These are phyloP conservation scores for Hemichromis elongatus DNA, from an alignment of 2,113 vertebrate species.

Conservation along the genomic window DNA sequence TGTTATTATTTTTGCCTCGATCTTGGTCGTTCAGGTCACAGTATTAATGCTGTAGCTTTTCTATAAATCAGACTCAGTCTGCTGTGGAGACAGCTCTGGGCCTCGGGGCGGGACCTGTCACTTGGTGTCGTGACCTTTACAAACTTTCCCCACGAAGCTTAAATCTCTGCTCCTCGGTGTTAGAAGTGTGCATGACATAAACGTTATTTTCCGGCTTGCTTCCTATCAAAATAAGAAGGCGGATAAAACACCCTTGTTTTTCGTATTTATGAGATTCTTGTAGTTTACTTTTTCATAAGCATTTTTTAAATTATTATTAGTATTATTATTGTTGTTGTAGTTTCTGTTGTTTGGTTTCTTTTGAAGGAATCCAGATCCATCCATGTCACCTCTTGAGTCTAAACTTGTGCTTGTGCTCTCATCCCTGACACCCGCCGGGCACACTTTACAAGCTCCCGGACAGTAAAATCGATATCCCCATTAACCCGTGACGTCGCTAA, in stretches of 20 bases:
- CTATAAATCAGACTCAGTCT: conserved; percentile 65
- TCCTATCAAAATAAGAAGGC: background rate
- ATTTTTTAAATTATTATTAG: background rate
- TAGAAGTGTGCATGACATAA: background rate
- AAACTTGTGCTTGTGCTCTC: background rate
- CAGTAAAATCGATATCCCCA: conserved; percentile 62
- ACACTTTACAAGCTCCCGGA: conserved; percentile 10
- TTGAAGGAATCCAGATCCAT: background rate
- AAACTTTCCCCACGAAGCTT: conserved; percentile 61
- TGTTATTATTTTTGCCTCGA: background rate
- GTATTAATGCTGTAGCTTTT: background rate
- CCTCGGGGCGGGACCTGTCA: conserved; percentile 71
- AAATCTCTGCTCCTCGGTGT: conserved; percentile 18
- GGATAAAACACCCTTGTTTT: background rate
- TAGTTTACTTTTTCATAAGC: background rate
- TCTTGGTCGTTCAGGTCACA: background rate
- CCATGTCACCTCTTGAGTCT: background rate
- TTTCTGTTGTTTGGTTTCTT: background rate
- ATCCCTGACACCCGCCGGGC: background rate
- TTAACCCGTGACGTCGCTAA: conserved; percentile 60
- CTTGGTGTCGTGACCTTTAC: conserved; percentile 76
- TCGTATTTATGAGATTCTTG: background rate
- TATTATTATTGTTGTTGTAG: background rate
- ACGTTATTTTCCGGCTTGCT: background rate
- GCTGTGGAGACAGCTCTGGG: conserved; percentile 74